Evolutionary conservation across 2,113 vertebrate genomes (phyloP).

Genomic region (Athene noctua): DNA sequence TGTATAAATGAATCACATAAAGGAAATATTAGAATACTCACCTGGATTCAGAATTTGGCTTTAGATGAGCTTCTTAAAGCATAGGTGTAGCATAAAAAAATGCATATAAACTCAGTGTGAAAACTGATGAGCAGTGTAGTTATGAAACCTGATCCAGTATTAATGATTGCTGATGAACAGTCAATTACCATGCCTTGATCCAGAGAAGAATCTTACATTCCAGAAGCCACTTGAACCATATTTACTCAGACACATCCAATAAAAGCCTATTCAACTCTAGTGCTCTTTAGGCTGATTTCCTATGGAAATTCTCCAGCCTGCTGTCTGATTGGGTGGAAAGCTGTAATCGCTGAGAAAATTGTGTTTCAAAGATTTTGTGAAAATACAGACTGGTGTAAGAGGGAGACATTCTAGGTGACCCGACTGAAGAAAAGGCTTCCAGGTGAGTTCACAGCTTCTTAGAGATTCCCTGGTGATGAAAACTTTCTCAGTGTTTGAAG

Average conservation of each 20-base stretch:
- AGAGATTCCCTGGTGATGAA: background rate
- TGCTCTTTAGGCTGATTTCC: conserved; percentile 2
- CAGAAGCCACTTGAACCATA: conserved; percentile 2
- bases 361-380: background rate
- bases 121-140: background rate
- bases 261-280: conserved; percentile 9
- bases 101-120: background rate
- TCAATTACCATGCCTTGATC: background rate
- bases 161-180: background rate
- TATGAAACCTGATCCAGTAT: background rate
- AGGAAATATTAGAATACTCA: background rate
- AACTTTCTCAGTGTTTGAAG: background rate
- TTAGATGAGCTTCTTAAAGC: background rate
- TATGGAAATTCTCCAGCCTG: background rate
- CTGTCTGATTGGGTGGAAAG: background rate
- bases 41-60: background rate
- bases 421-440: background rate
- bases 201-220: background rate
- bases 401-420: background rate
- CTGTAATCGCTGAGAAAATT: background rate
- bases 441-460: conserved; percentile 3
- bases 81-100: background rate
- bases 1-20: background rate
- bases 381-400: background rate
- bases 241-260: conserved; percentile 19